Evolutionary conservation across 2,797 vertebrate genomes (phyloP), one percentile per base, ranked within the genome.

Genomic region (Enteromius afrohamiltoni): DNA sequence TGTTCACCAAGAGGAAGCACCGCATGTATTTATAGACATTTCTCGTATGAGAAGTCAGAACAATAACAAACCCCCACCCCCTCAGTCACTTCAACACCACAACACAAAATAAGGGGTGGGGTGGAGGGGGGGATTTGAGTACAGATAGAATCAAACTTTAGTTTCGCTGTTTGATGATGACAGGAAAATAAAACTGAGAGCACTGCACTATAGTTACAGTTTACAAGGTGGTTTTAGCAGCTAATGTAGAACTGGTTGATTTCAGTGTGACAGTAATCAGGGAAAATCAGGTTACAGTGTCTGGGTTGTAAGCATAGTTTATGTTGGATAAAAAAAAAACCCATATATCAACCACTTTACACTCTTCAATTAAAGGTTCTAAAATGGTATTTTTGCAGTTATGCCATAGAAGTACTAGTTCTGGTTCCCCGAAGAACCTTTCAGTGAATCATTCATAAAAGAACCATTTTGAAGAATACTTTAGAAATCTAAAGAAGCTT

Each of bases 1-100:
- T 88, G 86, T 90, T 89, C 87, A 82, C 34, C 85, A 92, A 92
- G 92, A 93, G 94, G 93, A 95, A 94, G 91, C 91, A 89, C 90
- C 90, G 88, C 75, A 85, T 91, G 91, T 95, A 95, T 95, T 95
- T 95, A 94, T 95, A 95, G 94, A 92, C 91, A 89, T 88, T 92
- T 92, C 92, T 94, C 90, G 92, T 94, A 94, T 94, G 93, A 78
- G 67, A 77, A 68, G 62, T 91, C 90, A 93, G 92, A 93, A 94
- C 93, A 95, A 95, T 93, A 94, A 92, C 92, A 88, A 34, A 88
- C 90, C 75, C 85, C 87, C 84, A 53, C 80, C 45, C 65, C 64
- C 82, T 77, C 40, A 78, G 64, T 29, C 65, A 71, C 60, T 68
- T 76, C 81, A 77, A 17, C 34, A 78, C 64, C 65, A 62, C 67